Evolutionary conservation across 2,797 vertebrate species (phyloP).

Genomic region (Sparidentex hasta): DNA sequence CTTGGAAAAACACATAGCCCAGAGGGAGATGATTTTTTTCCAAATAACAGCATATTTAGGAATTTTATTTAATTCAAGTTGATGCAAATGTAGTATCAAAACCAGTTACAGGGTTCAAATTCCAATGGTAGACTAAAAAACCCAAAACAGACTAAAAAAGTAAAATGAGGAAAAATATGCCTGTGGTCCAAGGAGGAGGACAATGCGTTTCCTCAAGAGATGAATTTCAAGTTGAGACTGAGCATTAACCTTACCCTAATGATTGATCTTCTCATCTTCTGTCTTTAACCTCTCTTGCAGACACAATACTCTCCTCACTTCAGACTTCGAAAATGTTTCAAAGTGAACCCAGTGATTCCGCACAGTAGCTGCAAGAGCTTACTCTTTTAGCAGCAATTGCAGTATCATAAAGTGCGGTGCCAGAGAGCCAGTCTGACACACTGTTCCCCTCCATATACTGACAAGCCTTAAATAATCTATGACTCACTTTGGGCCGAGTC

Average conservation of each 20-base stretch:
- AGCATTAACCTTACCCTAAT: slow-evolving; percentile 19
- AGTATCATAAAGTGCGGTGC: slow-evolving; percentile 46
- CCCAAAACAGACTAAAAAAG: neutral
- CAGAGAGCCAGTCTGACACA: slow-evolving; percentile 50
- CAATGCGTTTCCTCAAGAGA: neutral
- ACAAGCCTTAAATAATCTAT: slow-evolving; percentile 70
- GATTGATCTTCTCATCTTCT: slow-evolving; percentile 23
- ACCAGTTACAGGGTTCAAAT: neutral
- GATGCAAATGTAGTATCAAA: neutral
- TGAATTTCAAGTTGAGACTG: slow-evolving; percentile 9
- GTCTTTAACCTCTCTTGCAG: slow-evolving; percentile 11
- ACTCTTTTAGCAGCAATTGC: slow-evolving; percentile 42
- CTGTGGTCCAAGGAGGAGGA: neutral
- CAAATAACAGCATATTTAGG: neutral
- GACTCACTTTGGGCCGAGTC: slow-evolving; percentile 67
- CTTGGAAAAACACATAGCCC: neutral
- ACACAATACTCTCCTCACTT: slow-evolving; percentile 15
- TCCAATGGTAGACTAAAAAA: neutral
- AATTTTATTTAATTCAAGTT: slow-evolving; percentile 1
- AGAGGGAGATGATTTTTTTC: neutral
- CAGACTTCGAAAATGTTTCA: slow-evolving; percentile 27
- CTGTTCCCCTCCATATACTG: slow-evolving; percentile 23
- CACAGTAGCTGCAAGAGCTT: slow-evolving; percentile 1
- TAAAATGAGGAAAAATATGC: neutral
- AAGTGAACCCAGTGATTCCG: slow-evolving; percentile 25